Percentiles rank a stretch among this genome's conserved stretches.
Conservation (phyloP, 2,797 vertebrate genomes). For the Tragopan temminckii region DNA sequence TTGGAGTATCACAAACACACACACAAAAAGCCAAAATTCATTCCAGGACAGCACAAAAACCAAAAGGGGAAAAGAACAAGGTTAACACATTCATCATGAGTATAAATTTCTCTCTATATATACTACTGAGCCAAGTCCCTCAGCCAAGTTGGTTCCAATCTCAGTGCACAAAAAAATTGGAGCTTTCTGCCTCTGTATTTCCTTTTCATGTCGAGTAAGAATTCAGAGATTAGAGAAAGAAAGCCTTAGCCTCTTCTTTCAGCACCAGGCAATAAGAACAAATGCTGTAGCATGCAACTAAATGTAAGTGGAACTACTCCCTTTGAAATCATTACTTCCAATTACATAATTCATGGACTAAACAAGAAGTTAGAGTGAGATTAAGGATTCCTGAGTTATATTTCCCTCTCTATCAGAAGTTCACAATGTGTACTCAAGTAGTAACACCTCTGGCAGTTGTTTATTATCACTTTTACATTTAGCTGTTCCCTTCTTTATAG, state of each 20-base stretch:
- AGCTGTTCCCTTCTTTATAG: not conserved
- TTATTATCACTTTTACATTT: not conserved
- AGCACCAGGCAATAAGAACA: not conserved
- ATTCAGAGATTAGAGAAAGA: not conserved
- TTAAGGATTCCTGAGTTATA: not conserved
- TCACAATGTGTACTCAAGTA: not conserved
- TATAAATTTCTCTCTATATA: not conserved
- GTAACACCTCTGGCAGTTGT: not conserved
- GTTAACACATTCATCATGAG: not conserved
- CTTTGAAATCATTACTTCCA: not conserved
- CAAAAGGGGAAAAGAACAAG: not conserved
- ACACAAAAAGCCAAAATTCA: not conserved
- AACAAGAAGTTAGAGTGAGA: not conserved
- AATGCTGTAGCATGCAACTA: not conserved
- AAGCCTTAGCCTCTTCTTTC: not conserved
- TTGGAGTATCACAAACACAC: not conserved
- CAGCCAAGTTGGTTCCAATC: not conserved
- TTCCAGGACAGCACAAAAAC: not conserved
- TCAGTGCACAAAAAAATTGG: not conserved
- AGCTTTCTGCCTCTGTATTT: not conserved
- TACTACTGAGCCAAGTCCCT: not conserved
- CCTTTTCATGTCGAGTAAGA: fast-evolving
- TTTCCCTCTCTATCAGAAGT: not conserved
- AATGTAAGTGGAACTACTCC: not conserved
- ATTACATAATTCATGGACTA: not conserved